Base-by-base conservation (phyloP, 2,113 vertebrate species). In the Tragelaphus scriptus region DNA sequence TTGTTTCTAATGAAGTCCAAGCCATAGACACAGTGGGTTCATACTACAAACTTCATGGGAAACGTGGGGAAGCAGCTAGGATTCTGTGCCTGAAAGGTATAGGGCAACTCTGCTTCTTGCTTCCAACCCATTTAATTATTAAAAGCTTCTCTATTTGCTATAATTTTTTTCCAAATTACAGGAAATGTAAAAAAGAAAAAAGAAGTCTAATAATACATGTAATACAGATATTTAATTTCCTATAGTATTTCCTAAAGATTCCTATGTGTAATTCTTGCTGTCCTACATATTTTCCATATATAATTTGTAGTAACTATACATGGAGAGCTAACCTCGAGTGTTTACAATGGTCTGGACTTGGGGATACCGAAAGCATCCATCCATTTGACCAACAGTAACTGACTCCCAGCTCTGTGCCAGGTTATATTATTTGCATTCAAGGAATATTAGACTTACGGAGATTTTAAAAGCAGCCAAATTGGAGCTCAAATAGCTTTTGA, bases 391-490 rank as follows among this genome's bases (percentile, higher is more conserved):
- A 88, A 30, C 0, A 55, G 51, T 88, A 82, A 68, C n/a, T 77
- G 47, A 63, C 23, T 47, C 30, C 44, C 26, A 47, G 47, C 21
- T 90, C 51, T 77, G 26, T 58, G 28, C 44, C 59, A 88, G 23
- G 30, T n/a, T 81, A 6, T 61, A 21, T 49, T 80, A 93, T 65
- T 86, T 49, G 65, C 28, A 84, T 11, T 51, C 21, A 49, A 58
- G 14, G 87, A 82, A 94, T 97, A 84, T 7, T 8, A 86, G 36
- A n/a, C 21, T 91, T 36, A 63, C 55, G 71, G 25, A n/a, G 10
- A 80, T 91, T 93, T 88, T 90, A 23, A 96, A 94, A 89, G 10
- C 47, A 91, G n/a, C 6, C 88, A 89, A 95, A 40, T 90, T 15
- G 88, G 56, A 44, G 82, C 30, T 82, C 30, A 85, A 90, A 85